phyloP scores from a whole-genome alignment of 92 coral and sea anemone genomes.

The Zoanthus sociatus region DNA sequence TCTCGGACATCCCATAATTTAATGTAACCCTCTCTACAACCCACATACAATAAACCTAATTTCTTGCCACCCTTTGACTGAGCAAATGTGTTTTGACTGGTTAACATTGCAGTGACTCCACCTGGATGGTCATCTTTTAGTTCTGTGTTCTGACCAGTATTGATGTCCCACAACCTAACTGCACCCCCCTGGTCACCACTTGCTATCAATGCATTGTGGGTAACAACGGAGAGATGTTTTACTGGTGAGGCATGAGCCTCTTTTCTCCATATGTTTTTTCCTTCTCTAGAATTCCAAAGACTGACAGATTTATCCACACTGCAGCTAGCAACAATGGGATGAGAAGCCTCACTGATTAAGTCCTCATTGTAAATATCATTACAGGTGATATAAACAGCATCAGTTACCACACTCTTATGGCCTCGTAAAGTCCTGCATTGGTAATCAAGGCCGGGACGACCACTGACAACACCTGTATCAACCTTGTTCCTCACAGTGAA shows the following conservation, averaged over 20 bases:
- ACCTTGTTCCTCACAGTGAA: conserved; percentile 69
- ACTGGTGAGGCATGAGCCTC: conserved; percentile 71
- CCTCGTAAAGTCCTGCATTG: conserved; percentile 82
- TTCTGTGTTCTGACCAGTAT: conserved; percentile 56
- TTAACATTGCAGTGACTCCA: conserved; percentile 55
- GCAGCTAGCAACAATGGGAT: conserved; percentile 79
- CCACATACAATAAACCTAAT: conserved; percentile 54
- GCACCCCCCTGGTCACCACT: conserved; percentile 82
- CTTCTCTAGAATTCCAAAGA: conserved; percentile 80
- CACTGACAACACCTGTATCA: conserved; percentile 80
- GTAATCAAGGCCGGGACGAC: conserved; percentile 82
- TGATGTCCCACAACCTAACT: conserved; percentile 77
- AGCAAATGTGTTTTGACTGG: conserved; percentile 54
- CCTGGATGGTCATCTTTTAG: conserved; percentile 72
- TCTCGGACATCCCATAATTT: conserved; percentile 74
- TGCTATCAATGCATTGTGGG: conserved; percentile 65
- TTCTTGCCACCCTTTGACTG: conserved; percentile 39
- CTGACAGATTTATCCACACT: conserved; percentile 76
- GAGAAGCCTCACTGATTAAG: conserved; percentile 67
- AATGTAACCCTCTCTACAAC: conserved; percentile 74
- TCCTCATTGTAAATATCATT: conserved; percentile 78
- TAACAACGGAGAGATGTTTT: conserved; percentile 61
- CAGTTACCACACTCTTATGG: conserved; percentile 71
- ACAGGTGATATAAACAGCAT: conserved; percentile 70
- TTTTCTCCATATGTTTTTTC: conserved; percentile 73